phyloP scores from a whole-genome alignment of 2,113 vertebrate genomes.

The Ageneiosus marmoratus region DNA sequence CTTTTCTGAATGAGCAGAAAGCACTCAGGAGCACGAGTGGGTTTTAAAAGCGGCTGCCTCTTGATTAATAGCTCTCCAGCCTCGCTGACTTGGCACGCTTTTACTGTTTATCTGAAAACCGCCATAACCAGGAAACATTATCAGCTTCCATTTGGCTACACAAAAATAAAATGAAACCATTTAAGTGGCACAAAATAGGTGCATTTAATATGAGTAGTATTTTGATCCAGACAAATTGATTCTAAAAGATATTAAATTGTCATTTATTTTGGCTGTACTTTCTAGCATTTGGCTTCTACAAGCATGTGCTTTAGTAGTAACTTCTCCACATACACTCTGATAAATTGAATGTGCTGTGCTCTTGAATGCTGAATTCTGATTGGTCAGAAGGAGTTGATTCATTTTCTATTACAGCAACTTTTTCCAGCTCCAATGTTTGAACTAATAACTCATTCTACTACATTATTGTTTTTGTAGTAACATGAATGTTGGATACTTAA shows the following conservation, averaged over 20 bases:
- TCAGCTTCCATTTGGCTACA: conserved; percentile 4
- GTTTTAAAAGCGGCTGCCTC: conserved; percentile 14
- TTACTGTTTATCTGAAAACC: not conserved
- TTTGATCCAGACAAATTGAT: conserved; percentile 19
- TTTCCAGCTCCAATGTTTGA: not conserved
- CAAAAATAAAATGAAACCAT: not conserved
- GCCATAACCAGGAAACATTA: conserved; percentile 5
- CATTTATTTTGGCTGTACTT: not conserved
- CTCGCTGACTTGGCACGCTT: conserved; percentile 23
- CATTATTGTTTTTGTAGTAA: not conserved
- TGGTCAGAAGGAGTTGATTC: not conserved
- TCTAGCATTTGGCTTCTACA: not conserved
- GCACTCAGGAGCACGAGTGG: conserved; percentile 32
- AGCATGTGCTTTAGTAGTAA: not conserved
- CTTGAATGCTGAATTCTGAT: not conserved
- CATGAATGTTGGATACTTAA: not conserved
- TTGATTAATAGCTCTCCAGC: conserved; percentile 46
- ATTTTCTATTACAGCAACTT: not conserved
- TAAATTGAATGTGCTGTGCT: not conserved
- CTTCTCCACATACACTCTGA: not conserved
- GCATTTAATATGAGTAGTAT: conserved; percentile 2
- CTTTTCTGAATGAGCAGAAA: conserved; percentile 38
- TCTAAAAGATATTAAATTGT: conserved; percentile 9
- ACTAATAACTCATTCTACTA: not conserved
- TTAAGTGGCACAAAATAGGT: not conserved